Evolutionary conservation across 2,113 vertebrate species (phyloP).

Genomic region (Oceanodroma tethys): DNA sequence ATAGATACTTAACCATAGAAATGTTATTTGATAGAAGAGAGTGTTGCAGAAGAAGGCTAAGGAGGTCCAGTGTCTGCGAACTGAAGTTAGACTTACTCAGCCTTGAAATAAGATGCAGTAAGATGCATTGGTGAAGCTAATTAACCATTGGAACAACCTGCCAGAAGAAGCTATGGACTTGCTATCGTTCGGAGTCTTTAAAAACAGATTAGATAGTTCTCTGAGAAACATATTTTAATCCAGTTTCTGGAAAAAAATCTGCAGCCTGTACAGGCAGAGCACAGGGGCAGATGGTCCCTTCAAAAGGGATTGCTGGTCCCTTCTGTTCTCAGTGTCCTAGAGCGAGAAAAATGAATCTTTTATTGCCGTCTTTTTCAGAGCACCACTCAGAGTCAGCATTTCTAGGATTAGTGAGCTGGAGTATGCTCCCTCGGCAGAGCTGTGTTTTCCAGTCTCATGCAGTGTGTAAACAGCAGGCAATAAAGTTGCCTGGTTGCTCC

Average conservation of each 20-base stretch:
- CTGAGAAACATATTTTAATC: neutral
- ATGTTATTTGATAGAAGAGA: neutral
- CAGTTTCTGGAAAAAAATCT: neutral
- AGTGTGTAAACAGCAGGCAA: neutral
- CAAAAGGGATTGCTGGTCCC: neutral
- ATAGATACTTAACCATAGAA: neutral
- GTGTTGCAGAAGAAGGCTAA: neutral
- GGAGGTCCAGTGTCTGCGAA: neutral
- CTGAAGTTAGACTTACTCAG: neutral
- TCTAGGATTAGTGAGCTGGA: constrained; percentile 40
- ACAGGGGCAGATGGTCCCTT: constrained; percentile 31
- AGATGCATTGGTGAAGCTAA: neutral
- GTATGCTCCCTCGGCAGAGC: neutral
- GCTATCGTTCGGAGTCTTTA: neutral
- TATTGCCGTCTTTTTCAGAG: neutral
- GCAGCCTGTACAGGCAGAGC: neutral
- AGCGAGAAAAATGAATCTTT: neutral
- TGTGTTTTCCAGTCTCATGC: neutral
- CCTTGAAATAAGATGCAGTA: neutral
- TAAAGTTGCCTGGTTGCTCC: neutral
- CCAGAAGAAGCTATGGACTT: neutral
- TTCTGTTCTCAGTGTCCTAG: constrained; percentile 36
- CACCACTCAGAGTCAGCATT: constrained; percentile 17
- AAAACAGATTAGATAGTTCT: neutral
- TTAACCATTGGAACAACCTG: neutral